Conservation (phyloP, 2,888 invertebrate species). For the Schrankia costaestrigalis region DNA sequence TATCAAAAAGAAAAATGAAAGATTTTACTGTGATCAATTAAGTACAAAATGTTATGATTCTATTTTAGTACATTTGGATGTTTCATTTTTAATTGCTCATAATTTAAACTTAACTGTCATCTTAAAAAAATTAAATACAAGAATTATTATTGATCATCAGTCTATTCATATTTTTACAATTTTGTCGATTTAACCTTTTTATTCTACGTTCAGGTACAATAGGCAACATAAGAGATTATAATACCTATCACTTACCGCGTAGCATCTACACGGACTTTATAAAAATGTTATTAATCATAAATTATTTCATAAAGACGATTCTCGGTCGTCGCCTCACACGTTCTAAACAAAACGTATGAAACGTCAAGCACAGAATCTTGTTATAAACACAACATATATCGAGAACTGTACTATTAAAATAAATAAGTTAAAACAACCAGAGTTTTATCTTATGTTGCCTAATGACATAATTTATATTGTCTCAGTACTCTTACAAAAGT, state of each 20-base stretch:
- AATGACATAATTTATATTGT: constrained; percentile 64
- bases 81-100: constrained; percentile 56
- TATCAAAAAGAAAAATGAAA: constrained; percentile 79
- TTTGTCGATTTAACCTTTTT: constrained; percentile 75
- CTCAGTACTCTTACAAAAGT: constrained; percentile 72
- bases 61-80: constrained; percentile 51
- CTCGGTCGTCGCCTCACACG: constrained; percentile 38
- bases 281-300: constrained; percentile 67
- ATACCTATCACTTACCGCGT: constrained; percentile 54
- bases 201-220: constrained; percentile 60
- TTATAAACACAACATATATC: constrained; percentile 32
- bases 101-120: constrained; percentile 78
- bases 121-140: constrained; percentile 79
- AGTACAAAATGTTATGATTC: constrained; percentile 69
- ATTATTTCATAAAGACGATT: constrained; percentile 54
- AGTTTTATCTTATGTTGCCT: constrained; percentile 70
- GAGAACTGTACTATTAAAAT: constrained; percentile 58
- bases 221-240: constrained; percentile 73
- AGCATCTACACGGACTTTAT: constrained; percentile 64
- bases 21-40: constrained; percentile 67
- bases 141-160: constrained; percentile 79
- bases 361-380: constrained; percentile 36
- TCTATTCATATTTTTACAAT: constrained; percentile 80
- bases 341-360: constrained; percentile 34
- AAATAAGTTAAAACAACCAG: constrained; percentile 74